Conservation (phyloP, 2,888 invertebrate species). For the Cantharis rustica region DNA sequence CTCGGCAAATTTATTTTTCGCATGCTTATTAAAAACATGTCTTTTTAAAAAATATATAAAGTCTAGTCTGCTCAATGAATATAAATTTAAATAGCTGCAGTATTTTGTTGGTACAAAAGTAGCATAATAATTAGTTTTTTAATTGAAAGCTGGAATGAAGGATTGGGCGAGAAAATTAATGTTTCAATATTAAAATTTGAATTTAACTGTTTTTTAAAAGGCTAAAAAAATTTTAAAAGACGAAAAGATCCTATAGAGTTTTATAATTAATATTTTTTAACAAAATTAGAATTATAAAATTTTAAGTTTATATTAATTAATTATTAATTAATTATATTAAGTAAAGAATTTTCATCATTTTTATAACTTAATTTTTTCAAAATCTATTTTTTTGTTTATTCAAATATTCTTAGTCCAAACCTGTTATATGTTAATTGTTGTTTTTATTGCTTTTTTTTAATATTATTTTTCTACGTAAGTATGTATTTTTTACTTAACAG, state of each 20-base stretch:
- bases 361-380: too few species aligned
- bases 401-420: too few species aligned
- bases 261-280: conserved; percentile 57
- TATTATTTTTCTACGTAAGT: too few species aligned
- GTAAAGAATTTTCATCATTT: too few species aligned
- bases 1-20: conserved; percentile 67
- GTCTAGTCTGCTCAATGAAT: conserved; percentile 75
- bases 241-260: conserved; percentile 83
- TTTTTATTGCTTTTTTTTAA: too few species aligned
- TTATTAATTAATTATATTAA: too few species aligned
- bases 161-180: conserved; percentile 69
- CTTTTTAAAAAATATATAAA: conserved; percentile 67
- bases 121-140: conserved; percentile 82
- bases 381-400: too few species aligned
- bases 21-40: conserved; percentile 82
- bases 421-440: too few species aligned
- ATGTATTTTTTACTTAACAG: too few species aligned
- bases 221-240: conserved; percentile 69
- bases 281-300: conserved; percentile 42
- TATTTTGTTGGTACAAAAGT: conserved; percentile 80
- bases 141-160: conserved; percentile 80
- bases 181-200: conserved; percentile 63
- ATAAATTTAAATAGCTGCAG: conserved; percentile 74
- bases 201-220: conserved; percentile 68
- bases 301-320: conserved; percentile 43